Conservation (phyloP, 1,140 invertebrate species). For the Harlomillsia oculata region DNA sequence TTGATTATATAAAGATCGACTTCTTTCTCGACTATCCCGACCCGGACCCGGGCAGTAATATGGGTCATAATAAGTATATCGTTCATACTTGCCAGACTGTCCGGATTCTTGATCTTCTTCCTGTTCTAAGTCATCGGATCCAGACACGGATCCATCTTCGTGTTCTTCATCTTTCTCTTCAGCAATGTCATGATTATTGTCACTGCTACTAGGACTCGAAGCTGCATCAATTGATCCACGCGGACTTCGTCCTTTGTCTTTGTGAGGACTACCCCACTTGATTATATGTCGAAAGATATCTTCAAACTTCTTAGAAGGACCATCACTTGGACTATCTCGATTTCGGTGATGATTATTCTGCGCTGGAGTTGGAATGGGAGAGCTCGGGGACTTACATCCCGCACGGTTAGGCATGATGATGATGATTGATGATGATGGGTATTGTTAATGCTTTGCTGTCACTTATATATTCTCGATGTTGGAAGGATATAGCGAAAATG, state of each 20-base stretch:
- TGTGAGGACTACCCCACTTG: conserved; percentile 28
- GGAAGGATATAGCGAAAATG: no score
- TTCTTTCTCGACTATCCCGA: no score
- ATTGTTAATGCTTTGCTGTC: no score
- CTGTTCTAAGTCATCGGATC: neutral
- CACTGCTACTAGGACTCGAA: neutral
- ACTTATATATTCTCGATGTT: no score
- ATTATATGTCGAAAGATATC: conserved; percentile 27
- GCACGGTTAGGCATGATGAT: conserved; percentile 5
- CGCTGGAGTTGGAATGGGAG: neutral
- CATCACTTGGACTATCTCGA: no score
- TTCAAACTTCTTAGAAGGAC: conserved; percentile 19
- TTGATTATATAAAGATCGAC: conserved; percentile 27
- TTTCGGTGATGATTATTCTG: conserved; percentile 12
- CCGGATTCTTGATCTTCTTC: conserved; percentile 1
- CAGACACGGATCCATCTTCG: neutral
- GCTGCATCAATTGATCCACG: conserved; percentile 1
- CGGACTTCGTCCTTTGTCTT: neutral
- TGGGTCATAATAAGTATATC: no score
- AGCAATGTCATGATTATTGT: neutral
- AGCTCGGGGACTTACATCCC: neutral
- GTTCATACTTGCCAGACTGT: no score
- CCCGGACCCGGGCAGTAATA: neutral
- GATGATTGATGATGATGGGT: no score
- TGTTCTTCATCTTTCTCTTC: conserved; percentile 2